phyloP scores from a whole-genome alignment of 2,113 vertebrate species.

The Callochromis pleurospilus region DNA sequence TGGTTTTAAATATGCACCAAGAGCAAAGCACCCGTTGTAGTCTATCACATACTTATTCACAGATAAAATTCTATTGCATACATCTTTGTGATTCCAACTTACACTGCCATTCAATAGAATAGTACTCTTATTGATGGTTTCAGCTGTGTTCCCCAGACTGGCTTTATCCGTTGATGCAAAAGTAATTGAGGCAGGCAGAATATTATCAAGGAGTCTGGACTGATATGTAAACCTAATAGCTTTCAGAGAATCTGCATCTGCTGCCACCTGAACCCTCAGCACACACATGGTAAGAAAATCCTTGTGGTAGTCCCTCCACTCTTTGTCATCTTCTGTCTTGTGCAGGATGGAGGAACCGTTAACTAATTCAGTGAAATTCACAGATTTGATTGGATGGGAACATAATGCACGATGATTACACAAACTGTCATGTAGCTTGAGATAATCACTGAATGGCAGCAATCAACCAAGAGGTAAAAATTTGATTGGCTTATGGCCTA shows the following conservation, averaged over 20 bases:
- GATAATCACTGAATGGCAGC: not conserved
- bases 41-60: not conserved
- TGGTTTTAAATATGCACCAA: not conserved
- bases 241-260: slow-evolving; percentile 54
- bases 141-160: not conserved
- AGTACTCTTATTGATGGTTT: not conserved
- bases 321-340: not conserved
- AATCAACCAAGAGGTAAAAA: not conserved
- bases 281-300: not conserved
- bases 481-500: not conserved
- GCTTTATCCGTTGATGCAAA: slow-evolving; percentile 18
- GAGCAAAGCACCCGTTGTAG: not conserved
- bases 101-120: not conserved
- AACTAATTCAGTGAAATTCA: not conserved
- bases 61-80: not conserved
- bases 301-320: not conserved
- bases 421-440: not conserved
- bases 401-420: not conserved
- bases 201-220: slow-evolving; percentile 42
- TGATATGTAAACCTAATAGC: slow-evolving; percentile 67
- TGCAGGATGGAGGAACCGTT: not conserved
- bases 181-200: slow-evolving; percentile 62
- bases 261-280: slow-evolving; percentile 48
- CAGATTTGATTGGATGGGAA: not conserved
- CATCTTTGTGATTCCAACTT: not conserved